A percentile compares a stretch with the other conserved stretches of the same genome.
These are phyloP conservation scores for Ophioninae sp. DNA, from an alignment of 2,888 invertebrate genomes.

Conservation along the genomic window DNA sequence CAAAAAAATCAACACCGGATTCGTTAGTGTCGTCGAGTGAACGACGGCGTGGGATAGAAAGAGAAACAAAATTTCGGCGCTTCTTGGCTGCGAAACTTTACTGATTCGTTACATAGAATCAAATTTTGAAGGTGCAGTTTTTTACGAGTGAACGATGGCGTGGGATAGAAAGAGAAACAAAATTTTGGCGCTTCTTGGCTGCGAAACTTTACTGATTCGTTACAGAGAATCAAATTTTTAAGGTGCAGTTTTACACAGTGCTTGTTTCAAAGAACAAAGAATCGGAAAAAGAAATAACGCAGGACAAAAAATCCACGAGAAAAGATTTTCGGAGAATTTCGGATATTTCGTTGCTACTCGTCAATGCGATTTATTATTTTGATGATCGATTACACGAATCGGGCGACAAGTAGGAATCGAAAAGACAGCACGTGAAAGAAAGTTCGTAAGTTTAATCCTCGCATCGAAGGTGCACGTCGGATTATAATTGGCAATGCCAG, in stretches of 20 bases:
- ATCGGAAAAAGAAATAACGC: not conserved
- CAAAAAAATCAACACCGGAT: constrained; percentile 57
- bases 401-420: not conserved
- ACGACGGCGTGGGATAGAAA: not conserved
- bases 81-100: not conserved
- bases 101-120: not conserved
- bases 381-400: constrained; percentile 25
- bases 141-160: not conserved
- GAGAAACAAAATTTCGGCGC: not conserved
- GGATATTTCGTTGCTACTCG: not conserved
- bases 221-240: not conserved
- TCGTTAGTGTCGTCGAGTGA: constrained; percentile 36
- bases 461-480: not conserved
- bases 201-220: not conserved
- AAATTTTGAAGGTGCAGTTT: too few species aligned
- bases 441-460: not conserved
- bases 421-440: not conserved
- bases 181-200: not conserved
- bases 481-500: not conserved
- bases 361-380: constrained; percentile 21
- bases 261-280: not conserved
- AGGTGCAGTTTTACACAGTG: constrained; percentile 6
- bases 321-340: not conserved
- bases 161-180: not conserved
- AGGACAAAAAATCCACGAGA: not conserved